These are phyloP conservation scores for Neoascia interrupta DNA, from an alignment of 2,888 invertebrate species.

Conservation along the genomic window DNA sequence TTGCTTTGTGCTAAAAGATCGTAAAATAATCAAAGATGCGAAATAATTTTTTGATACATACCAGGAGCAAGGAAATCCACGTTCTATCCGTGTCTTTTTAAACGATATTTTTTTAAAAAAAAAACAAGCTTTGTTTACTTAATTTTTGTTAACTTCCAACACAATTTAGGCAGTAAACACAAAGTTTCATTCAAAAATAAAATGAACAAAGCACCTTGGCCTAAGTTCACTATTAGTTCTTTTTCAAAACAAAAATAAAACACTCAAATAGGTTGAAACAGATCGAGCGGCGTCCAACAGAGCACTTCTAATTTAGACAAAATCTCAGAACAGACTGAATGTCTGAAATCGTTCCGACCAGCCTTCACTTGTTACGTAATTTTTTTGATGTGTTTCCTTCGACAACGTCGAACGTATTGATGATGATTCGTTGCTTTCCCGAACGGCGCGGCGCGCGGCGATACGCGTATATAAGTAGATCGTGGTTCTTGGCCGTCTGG, in stretches of 20 bases:
- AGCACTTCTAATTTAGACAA: conserved; percentile 66
- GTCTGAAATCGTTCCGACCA: conserved; percentile 62
- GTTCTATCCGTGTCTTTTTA: neutral
- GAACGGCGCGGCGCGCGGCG: too few relatives aligned
- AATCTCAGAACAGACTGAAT: conserved; percentile 67
- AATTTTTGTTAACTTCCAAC: too few relatives aligned
- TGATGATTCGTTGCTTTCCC: conserved; percentile 35
- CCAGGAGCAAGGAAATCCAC: too few relatives aligned
- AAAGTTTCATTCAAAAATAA: conserved; percentile 54
- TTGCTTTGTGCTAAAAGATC: too few relatives aligned
- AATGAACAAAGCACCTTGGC: neutral
- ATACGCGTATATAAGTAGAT: conserved; percentile 24
- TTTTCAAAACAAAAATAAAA: neutral
- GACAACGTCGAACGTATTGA: conserved; percentile 58
- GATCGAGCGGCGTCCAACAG: conserved; percentile 2
- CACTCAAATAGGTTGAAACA: conserved; percentile 7
- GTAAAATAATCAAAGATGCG: too few relatives aligned
- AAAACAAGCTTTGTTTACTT: too few relatives aligned
- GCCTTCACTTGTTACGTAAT: conserved; percentile 48
- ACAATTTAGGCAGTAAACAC: too few relatives aligned
- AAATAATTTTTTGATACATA: too few relatives aligned
- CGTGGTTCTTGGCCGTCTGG: conserved; percentile 35
- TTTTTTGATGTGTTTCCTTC: conserved; percentile 53
- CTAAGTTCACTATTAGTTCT: too few relatives aligned
- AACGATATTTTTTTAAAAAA: too few relatives aligned